Evolutionary conservation across 2,888 invertebrate species (phyloP), one percentile per base, ranked within the genome.

Genomic region (Apodemia hepburni): DNA sequence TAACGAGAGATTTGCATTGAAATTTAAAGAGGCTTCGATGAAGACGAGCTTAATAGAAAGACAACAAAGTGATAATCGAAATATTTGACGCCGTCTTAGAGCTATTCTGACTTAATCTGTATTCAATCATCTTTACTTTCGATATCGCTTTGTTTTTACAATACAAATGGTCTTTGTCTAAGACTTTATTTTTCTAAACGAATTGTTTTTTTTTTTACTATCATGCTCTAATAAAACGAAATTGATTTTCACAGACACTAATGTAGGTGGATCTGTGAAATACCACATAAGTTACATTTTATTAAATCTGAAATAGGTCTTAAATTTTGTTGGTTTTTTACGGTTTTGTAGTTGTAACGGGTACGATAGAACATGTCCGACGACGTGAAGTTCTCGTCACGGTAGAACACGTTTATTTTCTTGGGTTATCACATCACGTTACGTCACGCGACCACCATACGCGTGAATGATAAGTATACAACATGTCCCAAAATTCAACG

Each of bases 31-130:
- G 70, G 70, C 60, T 59, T 61, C 68, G 69, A 65, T 62, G 66
- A 70, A 64, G 65, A 66, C 73, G 66, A 51, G 67, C 70, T 70
- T 80, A 78, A 81, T 80, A 76, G 75, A 83, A 81, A 83, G 80
- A 81, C 78, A 84, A 84, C 81, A 82, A 69, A 70, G 70, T 68
- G 74, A 70, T 78, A 78, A 84, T 79, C 80, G 77, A 78, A 78
- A 72, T 73, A 74, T 74, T 71, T 71, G 73, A 76, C 73, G 72
- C 75, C 62, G 69, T 73, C 70, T 70, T 71, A 70, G 76, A 81
- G 75, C 76, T 77, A 78, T 80, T 79, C 79, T 74, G 79, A 82
- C 73, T 83, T 81, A 57, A 57, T 29, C 54, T 29, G 27, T 29
- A 29, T 57, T 57, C 29, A 57, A 22, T 54, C 51, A 54, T 54